phyloP scores from a whole-genome alignment of 1,140 invertebrate species.

The Wiebesia pumilae region DNA sequence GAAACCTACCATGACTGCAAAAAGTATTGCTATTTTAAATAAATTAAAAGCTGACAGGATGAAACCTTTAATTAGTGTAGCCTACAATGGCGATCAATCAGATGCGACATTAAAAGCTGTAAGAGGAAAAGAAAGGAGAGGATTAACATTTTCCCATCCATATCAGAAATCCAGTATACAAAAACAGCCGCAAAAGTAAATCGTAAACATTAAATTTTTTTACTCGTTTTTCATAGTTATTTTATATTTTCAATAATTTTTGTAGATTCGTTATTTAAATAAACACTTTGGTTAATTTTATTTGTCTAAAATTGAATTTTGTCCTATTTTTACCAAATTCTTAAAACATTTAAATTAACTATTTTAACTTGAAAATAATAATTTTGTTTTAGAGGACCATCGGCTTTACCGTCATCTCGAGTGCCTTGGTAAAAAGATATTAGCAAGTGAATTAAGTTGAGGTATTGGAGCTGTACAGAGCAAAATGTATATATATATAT shows the following conservation, averaged over 20 bases:
- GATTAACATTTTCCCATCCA: constrained; percentile 62
- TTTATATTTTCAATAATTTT: background rate
- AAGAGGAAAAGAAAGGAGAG: constrained; percentile 64
- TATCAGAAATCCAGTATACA: constrained; percentile 62
- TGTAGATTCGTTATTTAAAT: background rate
- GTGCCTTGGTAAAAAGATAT: constrained; percentile 57
- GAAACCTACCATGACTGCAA: constrained; percentile 66
- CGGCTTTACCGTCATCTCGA: constrained; percentile 56
- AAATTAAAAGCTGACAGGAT: constrained; percentile 64
- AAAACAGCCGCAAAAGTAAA: constrained; percentile 55
- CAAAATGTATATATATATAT: constrained; percentile 47
- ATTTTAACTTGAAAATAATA: constrained; percentile 5
- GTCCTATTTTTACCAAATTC: background rate
- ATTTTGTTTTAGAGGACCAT: constrained; percentile 46
- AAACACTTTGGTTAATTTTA: background rate
- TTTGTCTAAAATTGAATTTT: constrained; percentile 12
- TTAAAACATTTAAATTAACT: background rate
- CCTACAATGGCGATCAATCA: constrained; percentile 46
- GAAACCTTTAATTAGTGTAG: constrained; percentile 49
- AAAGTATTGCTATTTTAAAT: constrained; percentile 69
- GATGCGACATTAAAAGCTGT: constrained; percentile 58
- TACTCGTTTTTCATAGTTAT: background rate
- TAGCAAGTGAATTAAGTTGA: constrained; percentile 5
- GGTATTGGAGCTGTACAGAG: constrained; percentile 38
- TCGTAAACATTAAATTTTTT: constrained; percentile 28